phyloP scores from a whole-genome alignment of 1,140 invertebrate species.

The Lasioglossum albipes region DNA sequence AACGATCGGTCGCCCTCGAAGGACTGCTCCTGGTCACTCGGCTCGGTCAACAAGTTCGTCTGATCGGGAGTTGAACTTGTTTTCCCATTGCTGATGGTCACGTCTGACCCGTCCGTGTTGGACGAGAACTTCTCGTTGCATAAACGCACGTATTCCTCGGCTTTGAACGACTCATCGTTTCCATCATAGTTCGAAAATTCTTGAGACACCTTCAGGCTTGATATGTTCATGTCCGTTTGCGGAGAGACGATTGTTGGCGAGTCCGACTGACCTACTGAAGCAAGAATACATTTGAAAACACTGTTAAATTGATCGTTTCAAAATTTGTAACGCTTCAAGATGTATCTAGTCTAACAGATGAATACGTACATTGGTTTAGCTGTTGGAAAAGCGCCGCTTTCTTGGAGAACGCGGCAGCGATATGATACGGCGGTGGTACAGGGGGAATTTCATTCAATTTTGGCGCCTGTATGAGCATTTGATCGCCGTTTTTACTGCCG shows the following conservation, averaged over 20 bases:
- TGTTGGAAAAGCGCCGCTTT: constrained; percentile 81
- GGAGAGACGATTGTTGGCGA: constrained; percentile 5
- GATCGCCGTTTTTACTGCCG: constrained; percentile 55
- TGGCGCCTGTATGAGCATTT: constrained; percentile 27
- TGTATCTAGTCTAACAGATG: too few species aligned
- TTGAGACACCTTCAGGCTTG: constrained; percentile 30
- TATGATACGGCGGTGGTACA: constrained; percentile 85
- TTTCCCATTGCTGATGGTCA: constrained; percentile 39
- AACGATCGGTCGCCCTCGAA: constrained; percentile 61
- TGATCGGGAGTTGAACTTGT: constrained; percentile 34
- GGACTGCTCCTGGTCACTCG: constrained; percentile 26
- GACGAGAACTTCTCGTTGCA: constrained; percentile 10
- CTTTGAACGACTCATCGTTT: constrained; percentile 26
- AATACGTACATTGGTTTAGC: constrained; percentile 66
- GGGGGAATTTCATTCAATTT: constrained; percentile 70
- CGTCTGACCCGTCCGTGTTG: constrained; percentile 34
- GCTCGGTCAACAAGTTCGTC: constrained; percentile 7
- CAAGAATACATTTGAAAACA: not conserved
- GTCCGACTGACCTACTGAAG: constrained; percentile 39
- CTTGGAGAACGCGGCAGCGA: constrained; percentile 85
- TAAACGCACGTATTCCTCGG: constrained; percentile 31
- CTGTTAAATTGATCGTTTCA: too few species aligned
- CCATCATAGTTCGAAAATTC: constrained; percentile 33
- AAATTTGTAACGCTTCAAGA: too few species aligned
- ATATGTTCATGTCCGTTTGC: constrained; percentile 15